Percentiles rank a stretch among this genome's conserved stretches.
phyloP scores from a whole-genome alignment of 2,113 vertebrate species.

The Phocoena sinus region DNA sequence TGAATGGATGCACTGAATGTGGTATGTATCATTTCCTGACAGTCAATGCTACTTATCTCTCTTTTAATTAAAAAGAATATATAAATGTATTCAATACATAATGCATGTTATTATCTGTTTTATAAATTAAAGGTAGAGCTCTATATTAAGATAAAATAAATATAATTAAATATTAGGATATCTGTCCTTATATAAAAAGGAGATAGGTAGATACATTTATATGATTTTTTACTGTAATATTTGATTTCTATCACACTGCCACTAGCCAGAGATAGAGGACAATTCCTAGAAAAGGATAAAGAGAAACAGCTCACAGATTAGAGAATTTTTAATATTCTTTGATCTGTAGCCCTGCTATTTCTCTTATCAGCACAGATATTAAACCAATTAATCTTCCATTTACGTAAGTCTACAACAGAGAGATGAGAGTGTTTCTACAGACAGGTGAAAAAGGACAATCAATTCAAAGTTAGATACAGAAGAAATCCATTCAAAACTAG shows the following conservation, averaged over 20 bases:
- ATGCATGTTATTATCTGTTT: not conserved
- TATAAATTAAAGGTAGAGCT: not conserved
- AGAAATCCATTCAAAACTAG: not conserved
- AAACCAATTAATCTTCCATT: not conserved
- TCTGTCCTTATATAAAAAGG: not conserved
- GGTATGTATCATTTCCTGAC: not conserved
- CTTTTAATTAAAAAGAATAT: not conserved
- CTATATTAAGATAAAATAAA: not conserved
- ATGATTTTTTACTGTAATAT: not conserved
- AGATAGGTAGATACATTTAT: not conserved
- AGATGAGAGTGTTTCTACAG: not conserved
- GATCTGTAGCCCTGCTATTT: not conserved
- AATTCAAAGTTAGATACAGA: not conserved
- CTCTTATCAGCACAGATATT: not conserved
- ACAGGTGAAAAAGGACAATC: not conserved
- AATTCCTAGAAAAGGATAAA: not conserved
- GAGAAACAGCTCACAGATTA: not conserved
- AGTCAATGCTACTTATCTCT: not conserved
- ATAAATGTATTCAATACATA: not conserved
- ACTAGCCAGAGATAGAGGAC: not conserved
- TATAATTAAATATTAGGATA: not conserved
- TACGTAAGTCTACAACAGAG: not conserved
- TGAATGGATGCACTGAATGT: not conserved
- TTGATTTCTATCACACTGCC: not conserved
- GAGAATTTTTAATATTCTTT: not conserved